Evolutionary conservation across 2,113 vertebrate genomes (phyloP).

Genomic region (Chaetorhynchus papuensis): DNA sequence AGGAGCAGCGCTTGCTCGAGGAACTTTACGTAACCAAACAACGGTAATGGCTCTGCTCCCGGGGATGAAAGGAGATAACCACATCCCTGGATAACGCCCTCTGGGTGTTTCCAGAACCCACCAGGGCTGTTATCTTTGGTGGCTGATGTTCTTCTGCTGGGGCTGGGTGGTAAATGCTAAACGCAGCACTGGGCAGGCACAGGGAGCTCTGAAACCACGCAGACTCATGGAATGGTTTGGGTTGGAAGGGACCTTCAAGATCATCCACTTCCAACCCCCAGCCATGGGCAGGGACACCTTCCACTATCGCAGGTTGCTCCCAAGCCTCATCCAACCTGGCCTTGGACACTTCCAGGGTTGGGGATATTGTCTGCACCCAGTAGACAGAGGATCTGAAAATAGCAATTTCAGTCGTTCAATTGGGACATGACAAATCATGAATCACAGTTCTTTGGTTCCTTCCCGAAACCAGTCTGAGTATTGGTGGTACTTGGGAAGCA

Average conservation of each 20-base stretch:
- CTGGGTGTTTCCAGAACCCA: neutral
- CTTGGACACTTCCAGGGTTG: neutral
- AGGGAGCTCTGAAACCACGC: neutral
- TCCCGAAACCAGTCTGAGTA: neutral
- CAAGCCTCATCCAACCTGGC: neutral
- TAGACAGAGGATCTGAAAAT: neutral
- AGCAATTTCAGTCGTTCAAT: neutral
- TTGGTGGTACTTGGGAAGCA: neutral
- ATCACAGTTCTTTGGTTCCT: neutral
- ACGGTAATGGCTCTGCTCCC: slow-evolving; percentile 67
- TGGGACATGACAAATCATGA: neutral
- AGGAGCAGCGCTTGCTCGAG: slow-evolving; percentile 85
- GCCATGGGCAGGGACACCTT: neutral
- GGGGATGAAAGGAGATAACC: neutral
- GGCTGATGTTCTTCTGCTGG: neutral
- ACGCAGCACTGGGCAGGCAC: neutral
- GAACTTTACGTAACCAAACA: slow-evolving; percentile 84
- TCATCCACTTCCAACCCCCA: neutral
- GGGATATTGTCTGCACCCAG: neutral
- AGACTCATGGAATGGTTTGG: neutral
- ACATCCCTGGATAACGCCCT: neutral
- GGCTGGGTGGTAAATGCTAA: neutral
- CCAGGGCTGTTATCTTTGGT: neutral
- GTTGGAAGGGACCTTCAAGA: neutral
- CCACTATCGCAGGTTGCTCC: neutral